Evolutionary conservation across 1,140 invertebrate species (phyloP), one percentile per base, ranked within the genome.

Genomic region (Plectus sambesii): DNA sequence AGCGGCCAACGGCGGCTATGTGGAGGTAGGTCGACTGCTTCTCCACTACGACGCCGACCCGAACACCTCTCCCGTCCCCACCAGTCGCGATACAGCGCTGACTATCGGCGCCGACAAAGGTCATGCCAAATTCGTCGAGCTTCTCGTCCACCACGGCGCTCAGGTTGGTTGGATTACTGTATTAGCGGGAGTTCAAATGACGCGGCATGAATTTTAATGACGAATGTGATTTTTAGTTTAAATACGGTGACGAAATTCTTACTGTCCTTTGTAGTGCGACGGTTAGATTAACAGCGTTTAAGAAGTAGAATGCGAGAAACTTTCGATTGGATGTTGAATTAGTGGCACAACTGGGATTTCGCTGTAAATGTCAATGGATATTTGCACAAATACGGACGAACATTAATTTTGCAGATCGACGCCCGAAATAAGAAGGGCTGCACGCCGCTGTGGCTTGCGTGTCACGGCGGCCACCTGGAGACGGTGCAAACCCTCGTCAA

Each of bases 351-450:
- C n/a, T n/a, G n/a, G n/a, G n/a, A n/a, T n/a, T n/a, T n/a, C n/a
- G n/a, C n/a, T n/a, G n/a, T n/a, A n/a, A n/a, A n/a, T n/a, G n/a
- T n/a, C n/a, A n/a, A n/a, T n/a, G n/a, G n/a, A n/a, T n/a, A n/a
- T n/a, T 33, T 33, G 12, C 30, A 33, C 30, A 33, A 8, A 40
- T 47, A 57, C 70, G 68, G 40, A 53, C 80, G 83, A 45, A 79
- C 80, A 46, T 89, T 89, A 25, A 80, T n/a, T n/a, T n/a, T n/a
- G n/a, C n/a, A 83, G 54, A 85, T 97, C 3, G 89, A 96, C 73
- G 87, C 94, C 0, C 93, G 94, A 62, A 99, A 98, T 72, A 99
- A 98, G 69, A 99, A 99, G 75, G 93, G 93, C 42, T 96, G 96
- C 72, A 94, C 92, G 27, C 88, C 93, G 0, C 73, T 99, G 0